These are phyloP conservation scores for Lepidotrigona ventralis DNA, from an alignment of 1,140 invertebrate species.

Conservation along the genomic window DNA sequence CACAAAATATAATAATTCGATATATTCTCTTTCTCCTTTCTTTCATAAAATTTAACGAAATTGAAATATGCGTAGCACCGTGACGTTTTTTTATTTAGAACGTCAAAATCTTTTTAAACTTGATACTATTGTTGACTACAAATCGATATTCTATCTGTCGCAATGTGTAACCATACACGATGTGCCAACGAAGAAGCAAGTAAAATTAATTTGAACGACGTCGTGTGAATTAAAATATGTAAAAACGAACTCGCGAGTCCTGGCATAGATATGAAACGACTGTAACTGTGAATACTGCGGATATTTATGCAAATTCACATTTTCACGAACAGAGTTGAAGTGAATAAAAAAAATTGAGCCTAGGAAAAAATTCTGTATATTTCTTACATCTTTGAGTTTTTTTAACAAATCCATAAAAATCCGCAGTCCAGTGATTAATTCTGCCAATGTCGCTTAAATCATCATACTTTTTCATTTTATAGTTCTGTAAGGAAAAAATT, in stretches of 20 bases:
- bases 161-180: not conserved
- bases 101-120: no score
- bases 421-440: not conserved
- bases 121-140: no score
- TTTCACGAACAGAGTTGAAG: not conserved
- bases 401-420: not conserved
- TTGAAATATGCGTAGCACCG: no score
- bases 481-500: no score
- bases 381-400: not conserved
- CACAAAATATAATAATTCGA: no score
- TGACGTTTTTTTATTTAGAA: no score
- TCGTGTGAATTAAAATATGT: conserved; percentile 2
- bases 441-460: conserved; percentile 3
- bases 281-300: not conserved
- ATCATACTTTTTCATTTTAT: not conserved
- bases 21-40: no score
- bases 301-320: not conserved
- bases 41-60: no score
- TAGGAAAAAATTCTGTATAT: not conserved
- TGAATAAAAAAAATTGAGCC: not conserved
- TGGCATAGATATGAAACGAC: not conserved
- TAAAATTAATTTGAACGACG: not conserved
- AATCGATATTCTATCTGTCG: no score
- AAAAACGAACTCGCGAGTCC: not conserved
- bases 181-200: not conserved